Evolutionary conservation across 2,113 vertebrate genomes (phyloP).

Genomic region (Cyphomyrus discorhynchus): DNA sequence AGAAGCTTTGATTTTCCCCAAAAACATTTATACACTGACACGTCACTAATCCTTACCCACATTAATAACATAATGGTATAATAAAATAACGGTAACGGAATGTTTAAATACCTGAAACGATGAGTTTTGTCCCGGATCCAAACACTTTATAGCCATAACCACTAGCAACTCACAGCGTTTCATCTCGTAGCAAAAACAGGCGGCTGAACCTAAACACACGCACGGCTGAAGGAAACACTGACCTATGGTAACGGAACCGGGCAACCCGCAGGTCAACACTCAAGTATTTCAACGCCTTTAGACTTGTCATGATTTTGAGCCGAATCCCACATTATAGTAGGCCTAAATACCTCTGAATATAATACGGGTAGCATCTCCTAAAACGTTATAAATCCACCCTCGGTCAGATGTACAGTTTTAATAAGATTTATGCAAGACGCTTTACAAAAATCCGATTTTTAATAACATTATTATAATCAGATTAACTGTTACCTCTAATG

Average conservation of each 20-base stretch:
- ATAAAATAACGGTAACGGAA: neutral
- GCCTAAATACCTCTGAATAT: neutral
- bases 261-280: neutral
- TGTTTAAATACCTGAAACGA: neutral
- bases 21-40: neutral
- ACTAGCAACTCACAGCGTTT: neutral
- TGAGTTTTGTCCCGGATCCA: neutral
- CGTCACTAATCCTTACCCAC: neutral
- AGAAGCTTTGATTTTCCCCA: neutral
- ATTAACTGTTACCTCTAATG: too few relatives aligned
- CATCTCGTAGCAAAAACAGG: neutral
- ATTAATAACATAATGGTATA: neutral
- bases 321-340: neutral
- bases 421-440: too few relatives aligned
- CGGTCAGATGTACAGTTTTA: too few relatives aligned
- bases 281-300: neutral
- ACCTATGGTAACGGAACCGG: neutral
- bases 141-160: neutral
- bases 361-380: neutral
- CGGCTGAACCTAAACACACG: neutral
- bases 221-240: neutral
- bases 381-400: neutral
- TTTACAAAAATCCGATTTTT: too few relatives aligned
- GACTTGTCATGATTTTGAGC: neutral
- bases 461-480: too few relatives aligned